Evolutionary conservation across 2,797 vertebrate genomes (phyloP).

Genomic region (Apogon hyalosoma): DNA sequence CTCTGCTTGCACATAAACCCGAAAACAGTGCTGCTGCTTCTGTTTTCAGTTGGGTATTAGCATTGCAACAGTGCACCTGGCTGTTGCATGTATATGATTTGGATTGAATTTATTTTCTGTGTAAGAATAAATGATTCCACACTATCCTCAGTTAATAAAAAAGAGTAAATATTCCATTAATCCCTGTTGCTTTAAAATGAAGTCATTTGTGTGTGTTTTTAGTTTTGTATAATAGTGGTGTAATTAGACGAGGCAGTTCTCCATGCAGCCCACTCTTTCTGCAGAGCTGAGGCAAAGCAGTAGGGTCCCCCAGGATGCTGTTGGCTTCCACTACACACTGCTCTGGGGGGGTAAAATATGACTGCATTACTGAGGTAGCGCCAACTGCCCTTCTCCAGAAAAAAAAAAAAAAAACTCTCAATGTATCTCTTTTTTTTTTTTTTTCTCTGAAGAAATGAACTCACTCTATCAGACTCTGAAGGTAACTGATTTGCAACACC

Average conservation of each 20-base stretch:
- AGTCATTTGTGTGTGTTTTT: slow-evolving; percentile 22
- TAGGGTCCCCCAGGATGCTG: slow-evolving; percentile 47
- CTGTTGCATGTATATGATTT: slow-evolving; percentile 9
- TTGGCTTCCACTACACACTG: slow-evolving; percentile 32
- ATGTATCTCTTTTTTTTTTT: slow-evolving; percentile 16
- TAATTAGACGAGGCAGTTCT: slow-evolving; percentile 49
- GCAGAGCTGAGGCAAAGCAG: slow-evolving; percentile 23
- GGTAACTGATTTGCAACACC: slow-evolving; percentile 52
- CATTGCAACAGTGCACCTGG: slow-evolving; percentile 35
- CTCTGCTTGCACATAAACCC: slow-evolving; percentile 31
- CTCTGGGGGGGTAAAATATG: slow-evolving; percentile 45
- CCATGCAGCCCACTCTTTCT: slow-evolving; percentile 18
- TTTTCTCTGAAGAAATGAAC: slow-evolving; percentile 15
- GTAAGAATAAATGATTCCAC: slow-evolving; percentile 20
- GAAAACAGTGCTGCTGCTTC: slow-evolving; percentile 25
- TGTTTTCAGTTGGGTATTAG: slow-evolving; percentile 33
- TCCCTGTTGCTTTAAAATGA: slow-evolving; percentile 41
- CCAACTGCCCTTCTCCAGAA: slow-evolving; percentile 27
- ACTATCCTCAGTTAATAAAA: slow-evolving; percentile 24
- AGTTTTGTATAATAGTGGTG: neutral
- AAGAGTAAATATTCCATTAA: slow-evolving; percentile 6
- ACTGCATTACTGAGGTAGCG: slow-evolving; percentile 36
- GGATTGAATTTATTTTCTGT: slow-evolving; percentile 5
- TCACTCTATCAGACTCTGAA: slow-evolving; percentile 26
- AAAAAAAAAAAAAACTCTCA: slow-evolving; percentile 4